A percentile compares a stretch with the other conserved stretches of the same genome.
Conservation (phyloP, 35 echinoderm and acorn worm species). For the Hemicentrotus pulcherrimus region DNA sequence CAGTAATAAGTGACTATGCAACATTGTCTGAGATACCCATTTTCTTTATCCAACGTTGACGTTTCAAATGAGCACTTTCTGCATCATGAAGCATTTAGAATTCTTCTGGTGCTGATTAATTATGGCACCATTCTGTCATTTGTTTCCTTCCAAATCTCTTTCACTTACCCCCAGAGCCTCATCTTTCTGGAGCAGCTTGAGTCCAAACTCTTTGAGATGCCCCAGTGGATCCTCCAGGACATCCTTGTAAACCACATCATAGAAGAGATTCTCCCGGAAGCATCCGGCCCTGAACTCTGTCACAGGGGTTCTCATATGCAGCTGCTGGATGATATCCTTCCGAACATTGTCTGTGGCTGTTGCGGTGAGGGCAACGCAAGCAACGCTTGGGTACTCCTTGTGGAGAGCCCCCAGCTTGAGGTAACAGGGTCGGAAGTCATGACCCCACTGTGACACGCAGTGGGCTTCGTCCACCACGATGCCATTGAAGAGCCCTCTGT, state of each 20-base stretch:
- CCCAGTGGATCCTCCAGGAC: conserved; percentile 74
- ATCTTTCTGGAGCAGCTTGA: conserved; percentile 20
- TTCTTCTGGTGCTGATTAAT: no score
- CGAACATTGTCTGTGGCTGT: conserved; percentile 82
- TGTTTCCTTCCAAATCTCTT: not conserved
- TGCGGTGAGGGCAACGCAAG: conserved; percentile 90
- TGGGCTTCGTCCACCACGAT: conserved; percentile 97
- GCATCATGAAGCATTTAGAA: not conserved
- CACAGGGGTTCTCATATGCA: conserved; percentile 69
- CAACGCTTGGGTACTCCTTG: conserved; percentile 63
- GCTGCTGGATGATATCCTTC: conserved; percentile 69
- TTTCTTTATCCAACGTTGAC: no score
- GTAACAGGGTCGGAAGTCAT: conserved; percentile 95
- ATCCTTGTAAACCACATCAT: conserved; percentile 93
- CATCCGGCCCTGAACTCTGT: conserved; percentile 79
- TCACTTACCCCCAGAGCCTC: conserved; percentile 23
- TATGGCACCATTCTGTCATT: no score
- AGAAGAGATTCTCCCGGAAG: conserved; percentile 87
- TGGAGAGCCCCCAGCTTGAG: conserved; percentile 84
- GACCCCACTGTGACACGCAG: conserved; percentile 99
- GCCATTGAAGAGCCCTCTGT: conserved; percentile 60
- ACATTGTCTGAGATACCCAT: no score
- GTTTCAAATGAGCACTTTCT: not conserved
- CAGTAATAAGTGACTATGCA: no score
- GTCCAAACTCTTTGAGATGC: conserved; percentile 83